Evolutionary conservation across 2,888 invertebrate genomes (phyloP).

Genomic region (Drosophila basisetae): DNA sequence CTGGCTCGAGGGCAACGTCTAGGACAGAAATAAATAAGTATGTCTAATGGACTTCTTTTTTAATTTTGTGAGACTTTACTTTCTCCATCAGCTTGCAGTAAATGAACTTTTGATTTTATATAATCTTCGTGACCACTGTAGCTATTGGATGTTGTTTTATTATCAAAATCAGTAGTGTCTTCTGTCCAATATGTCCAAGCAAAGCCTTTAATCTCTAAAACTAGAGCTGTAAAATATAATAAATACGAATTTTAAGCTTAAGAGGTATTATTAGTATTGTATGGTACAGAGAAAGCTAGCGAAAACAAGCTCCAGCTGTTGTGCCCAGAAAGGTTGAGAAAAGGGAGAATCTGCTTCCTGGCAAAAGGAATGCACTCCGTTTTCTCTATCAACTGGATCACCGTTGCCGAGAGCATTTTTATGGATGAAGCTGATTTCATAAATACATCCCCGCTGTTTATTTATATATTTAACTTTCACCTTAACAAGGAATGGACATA

Average conservation of each 20-base stretch:
- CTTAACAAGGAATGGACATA: conserved; percentile 83
- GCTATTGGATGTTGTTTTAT: conserved; percentile 24
- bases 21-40: neutral
- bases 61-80: neutral
- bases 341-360: neutral
- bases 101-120: conserved; percentile 51
- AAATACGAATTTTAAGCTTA: neutral
- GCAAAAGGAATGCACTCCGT: neutral
- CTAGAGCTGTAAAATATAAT: conserved; percentile 39
- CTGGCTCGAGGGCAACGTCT: conserved; percentile 83
- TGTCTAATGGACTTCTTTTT: neutral
- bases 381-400: neutral
- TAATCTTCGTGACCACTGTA: conserved; percentile 62
- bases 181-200: conserved; percentile 58
- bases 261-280: neutral
- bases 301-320: neutral
- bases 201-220: conserved; percentile 59
- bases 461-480: conserved; percentile 61
- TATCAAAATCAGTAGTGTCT: conserved; percentile 10
- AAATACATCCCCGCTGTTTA: neutral
- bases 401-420: neutral
- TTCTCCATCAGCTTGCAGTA: conserved; percentile 28
- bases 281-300: neutral
- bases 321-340: neutral
- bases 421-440: neutral